phyloP scores from a whole-genome alignment of 2,888 invertebrate species.

The Microplitis deprimator region DNA sequence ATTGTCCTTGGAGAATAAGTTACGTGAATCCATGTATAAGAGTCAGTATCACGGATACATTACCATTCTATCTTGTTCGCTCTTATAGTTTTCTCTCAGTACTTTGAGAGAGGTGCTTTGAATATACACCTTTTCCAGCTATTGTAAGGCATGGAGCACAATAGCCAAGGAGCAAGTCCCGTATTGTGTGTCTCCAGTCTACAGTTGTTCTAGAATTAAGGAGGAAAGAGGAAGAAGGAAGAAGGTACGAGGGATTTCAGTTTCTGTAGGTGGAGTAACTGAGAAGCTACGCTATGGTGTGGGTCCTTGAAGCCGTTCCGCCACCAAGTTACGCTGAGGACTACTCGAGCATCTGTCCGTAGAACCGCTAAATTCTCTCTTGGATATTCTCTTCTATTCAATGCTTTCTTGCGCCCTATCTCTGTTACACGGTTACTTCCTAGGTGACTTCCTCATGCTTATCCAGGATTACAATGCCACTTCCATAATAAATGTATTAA shows the following conservation, averaged over 20 bases:
- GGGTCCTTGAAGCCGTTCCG: constrained; percentile 40
- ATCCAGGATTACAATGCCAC: constrained; percentile 44
- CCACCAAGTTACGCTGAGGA: constrained; percentile 54
- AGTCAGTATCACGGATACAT: constrained; percentile 45
- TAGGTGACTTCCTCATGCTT: neutral
- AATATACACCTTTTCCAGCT: constrained; percentile 65
- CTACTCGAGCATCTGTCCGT: constrained; percentile 64
- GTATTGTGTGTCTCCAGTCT: constrained; percentile 61
- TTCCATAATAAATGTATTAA: constrained; percentile 59
- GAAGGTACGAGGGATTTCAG: constrained; percentile 6
- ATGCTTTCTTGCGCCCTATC: constrained; percentile 35
- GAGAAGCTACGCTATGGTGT: constrained; percentile 47
- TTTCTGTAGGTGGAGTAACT: neutral
- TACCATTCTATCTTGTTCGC: constrained; percentile 38
- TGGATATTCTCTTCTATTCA: constrained; percentile 27
- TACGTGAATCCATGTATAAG: constrained; percentile 5
- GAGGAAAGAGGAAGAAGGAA: constrained; percentile 30
- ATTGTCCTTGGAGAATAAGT: constrained; percentile 42
- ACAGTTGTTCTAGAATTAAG: constrained; percentile 21
- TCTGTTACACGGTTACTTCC: constrained; percentile 14
- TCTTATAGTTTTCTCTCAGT: constrained; percentile 16
- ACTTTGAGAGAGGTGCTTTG: constrained; percentile 52
- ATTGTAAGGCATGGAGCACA: constrained; percentile 57
- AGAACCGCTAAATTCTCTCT: constrained; percentile 62
- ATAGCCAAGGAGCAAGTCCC: constrained; percentile 62